phyloP scores from a whole-genome alignment of 2,113 vertebrate genomes.

The Lucifuga dentata region DNA sequence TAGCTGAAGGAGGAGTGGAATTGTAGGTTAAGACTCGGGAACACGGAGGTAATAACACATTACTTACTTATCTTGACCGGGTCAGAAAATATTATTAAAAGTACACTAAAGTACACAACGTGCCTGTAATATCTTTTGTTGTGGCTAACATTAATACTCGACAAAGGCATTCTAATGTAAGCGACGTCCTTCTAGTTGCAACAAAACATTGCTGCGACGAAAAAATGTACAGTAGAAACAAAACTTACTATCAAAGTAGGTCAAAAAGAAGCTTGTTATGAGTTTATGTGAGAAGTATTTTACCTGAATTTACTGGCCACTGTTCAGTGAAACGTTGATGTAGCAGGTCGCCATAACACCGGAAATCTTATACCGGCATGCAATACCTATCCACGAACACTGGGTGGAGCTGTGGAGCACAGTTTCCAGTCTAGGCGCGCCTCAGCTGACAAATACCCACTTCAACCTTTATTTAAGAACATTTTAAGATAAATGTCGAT shows the following conservation, averaged over 20 bases:
- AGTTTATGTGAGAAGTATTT: slow-evolving; percentile 1
- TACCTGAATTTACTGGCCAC: slow-evolving; percentile 53
- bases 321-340: slow-evolving; percentile 44
- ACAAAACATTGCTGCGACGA: neutral
- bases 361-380: slow-evolving; percentile 77
- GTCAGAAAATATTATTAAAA: accelerated
- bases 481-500: no score
- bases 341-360: slow-evolving; percentile 85
- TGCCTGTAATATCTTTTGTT: neutral
- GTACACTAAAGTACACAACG: neutral
- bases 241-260: neutral
- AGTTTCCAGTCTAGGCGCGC: no score
- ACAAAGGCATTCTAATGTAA: neutral
- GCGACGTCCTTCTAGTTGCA: no score
- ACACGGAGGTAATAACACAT: neutral
- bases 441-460: no score
- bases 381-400: slow-evolving; percentile 3
- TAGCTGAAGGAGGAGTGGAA: neutral
- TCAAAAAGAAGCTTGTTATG: accelerated
- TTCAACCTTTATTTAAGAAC: no score
- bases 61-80: neutral
- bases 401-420: slow-evolving; percentile 51
- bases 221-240: neutral
- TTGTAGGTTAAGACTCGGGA: neutral
- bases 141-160: slow-evolving; percentile 40